Percentiles rank a stretch among this genome's conserved stretches.
phyloP scores from a whole-genome alignment of 2,113 vertebrate species.

The Erythrocercus mccallii region DNA sequence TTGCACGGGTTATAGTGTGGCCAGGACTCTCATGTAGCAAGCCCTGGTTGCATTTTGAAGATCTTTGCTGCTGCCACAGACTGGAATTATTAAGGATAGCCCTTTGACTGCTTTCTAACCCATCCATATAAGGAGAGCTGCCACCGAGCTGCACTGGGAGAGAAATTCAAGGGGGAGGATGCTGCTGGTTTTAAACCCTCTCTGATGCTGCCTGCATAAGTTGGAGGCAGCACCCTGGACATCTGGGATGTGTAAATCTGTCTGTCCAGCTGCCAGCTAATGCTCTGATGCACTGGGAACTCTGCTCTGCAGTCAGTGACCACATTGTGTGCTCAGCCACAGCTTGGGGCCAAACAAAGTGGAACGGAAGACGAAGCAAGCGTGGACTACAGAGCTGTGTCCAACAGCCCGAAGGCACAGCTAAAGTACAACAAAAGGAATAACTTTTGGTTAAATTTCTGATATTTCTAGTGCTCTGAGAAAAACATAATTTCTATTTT shows the following conservation, averaged over 20 bases:
- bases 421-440: not conserved
- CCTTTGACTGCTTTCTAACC: not conserved
- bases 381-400: not conserved
- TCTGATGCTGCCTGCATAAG: not conserved
- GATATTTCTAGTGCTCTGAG: not conserved
- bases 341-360: not conserved
- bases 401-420: not conserved
- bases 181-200: not conserved
- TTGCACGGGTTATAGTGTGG: rapidly evolving
- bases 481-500: not conserved
- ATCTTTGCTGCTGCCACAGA: not conserved
- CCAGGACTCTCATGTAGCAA: not conserved
- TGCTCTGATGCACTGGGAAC: not conserved
- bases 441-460: not conserved
- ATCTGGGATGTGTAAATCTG: not conserved
- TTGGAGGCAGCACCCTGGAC: not conserved
- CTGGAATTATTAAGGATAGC: not conserved
- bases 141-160: rapidly evolving
- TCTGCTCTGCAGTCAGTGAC: not conserved
- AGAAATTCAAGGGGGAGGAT: not conserved
- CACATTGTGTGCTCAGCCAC: not conserved
- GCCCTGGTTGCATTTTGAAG: not conserved
- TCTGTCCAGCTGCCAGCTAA: not conserved
- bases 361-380: not conserved
- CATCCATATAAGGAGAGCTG: not conserved